These are phyloP conservation scores for Scytalopus superciliaris DNA, from an alignment of 2,113 vertebrate species.

Conservation along the genomic window DNA sequence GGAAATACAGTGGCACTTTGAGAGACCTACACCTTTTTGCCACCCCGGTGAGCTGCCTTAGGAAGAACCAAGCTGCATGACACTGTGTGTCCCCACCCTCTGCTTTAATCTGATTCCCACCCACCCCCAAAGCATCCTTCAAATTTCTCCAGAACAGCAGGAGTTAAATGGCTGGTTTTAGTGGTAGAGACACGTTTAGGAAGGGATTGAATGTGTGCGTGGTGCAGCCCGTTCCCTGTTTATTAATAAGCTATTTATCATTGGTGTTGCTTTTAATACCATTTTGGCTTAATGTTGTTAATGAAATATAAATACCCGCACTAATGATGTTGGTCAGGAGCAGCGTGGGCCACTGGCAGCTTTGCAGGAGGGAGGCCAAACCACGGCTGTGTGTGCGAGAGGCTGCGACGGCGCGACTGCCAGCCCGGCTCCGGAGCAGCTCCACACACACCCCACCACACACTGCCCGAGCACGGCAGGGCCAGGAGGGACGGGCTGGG, in stretches of 20 bases:
- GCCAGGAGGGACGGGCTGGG: neutral
- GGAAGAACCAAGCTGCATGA: neutral
- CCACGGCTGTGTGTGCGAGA: conserved; percentile 38
- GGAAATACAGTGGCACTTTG: neutral
- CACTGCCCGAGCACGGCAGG: neutral
- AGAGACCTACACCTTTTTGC: neutral
- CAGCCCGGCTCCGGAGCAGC: conserved; percentile 37
- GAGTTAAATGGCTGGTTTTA: conserved; percentile 69
- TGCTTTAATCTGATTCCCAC: neutral
- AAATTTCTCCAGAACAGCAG: conserved; percentile 40
- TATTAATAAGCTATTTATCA: conserved; percentile 88
- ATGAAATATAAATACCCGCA: conserved; percentile 86
- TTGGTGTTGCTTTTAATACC: conserved; percentile 84
- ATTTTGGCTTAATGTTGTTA: conserved; percentile 84
- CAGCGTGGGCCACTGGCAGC: conserved; percentile 77
- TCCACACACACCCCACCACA: conserved; percentile 5
- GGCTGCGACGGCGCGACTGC: conserved; percentile 20
- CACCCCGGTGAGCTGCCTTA: neutral
- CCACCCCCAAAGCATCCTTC: neutral
- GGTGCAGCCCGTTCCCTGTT: conserved; percentile 74
- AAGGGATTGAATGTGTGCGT: conserved; percentile 59
- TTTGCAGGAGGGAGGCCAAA: conserved; percentile 72
- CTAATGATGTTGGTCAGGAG: conserved; percentile 86
- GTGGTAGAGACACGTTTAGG: conserved; percentile 31
- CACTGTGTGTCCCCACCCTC: neutral